phyloP scores from a whole-genome alignment of 2,113 vertebrate genomes.

The Gobiocypris rarus region DNA sequence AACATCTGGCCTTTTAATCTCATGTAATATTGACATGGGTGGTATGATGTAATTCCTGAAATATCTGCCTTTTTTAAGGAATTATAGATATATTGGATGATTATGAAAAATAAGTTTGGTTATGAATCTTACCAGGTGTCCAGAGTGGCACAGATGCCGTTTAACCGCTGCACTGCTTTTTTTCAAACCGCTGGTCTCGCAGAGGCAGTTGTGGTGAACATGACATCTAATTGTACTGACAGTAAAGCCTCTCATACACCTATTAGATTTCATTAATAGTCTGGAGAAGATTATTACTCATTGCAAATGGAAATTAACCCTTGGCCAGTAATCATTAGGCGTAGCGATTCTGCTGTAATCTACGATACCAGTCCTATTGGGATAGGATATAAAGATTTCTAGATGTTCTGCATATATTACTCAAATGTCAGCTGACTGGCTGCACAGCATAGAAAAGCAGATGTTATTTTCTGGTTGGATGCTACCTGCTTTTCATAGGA shows the following conservation, averaged over 20 bases:
- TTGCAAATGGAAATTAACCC: slow-evolving; percentile 13
- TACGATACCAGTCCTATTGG: background rate
- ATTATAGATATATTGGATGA: background rate
- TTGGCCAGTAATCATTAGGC: slow-evolving; percentile 22
- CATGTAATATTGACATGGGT: background rate
- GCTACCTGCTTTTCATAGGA: slow-evolving; percentile 15
- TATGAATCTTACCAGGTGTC: slow-evolving; percentile 12
- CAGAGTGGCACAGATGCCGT: background rate
- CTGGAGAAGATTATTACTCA: slow-evolving; percentile 7
- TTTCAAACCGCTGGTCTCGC: slow-evolving; percentile 9
- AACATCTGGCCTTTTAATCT: slow-evolving; percentile 18
- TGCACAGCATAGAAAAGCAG: background rate
- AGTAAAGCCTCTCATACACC: slow-evolving; percentile 34
- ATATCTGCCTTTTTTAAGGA: slow-evolving; percentile 1
- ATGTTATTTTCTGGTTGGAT: slow-evolving; percentile 7
- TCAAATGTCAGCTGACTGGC: background rate
- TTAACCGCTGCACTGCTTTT: background rate
- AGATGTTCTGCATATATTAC: slow-evolving; percentile 20
- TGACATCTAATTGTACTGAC: slow-evolving; percentile 34
- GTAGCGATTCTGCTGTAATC: background rate
- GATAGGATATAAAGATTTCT: slow-evolving; percentile 19
- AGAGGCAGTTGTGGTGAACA: slow-evolving; percentile 27
- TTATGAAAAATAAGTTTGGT: background rate
- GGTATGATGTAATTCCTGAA: background rate
- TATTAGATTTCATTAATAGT: slow-evolving; percentile 36